Evolutionary conservation across 2,888 invertebrate genomes (phyloP).

Genomic region (Cybosia mesomella): DNA sequence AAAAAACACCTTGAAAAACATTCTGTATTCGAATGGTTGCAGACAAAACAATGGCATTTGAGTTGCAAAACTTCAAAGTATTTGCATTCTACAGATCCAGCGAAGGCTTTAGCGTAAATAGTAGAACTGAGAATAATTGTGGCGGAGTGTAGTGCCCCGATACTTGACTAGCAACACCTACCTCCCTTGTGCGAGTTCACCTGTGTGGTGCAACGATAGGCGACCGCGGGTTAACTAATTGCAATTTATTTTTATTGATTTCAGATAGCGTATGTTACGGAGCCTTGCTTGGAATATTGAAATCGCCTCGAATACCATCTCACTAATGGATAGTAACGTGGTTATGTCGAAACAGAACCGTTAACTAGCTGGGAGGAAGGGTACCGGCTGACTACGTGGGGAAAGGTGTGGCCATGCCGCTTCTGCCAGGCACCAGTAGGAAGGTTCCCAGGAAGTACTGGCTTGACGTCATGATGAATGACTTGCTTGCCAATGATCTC

Average conservation of each 20-base stretch:
- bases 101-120: slow-evolving; percentile 63
- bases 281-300: neutral
- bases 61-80: slow-evolving; percentile 57
- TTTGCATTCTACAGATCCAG: slow-evolving; percentile 74
- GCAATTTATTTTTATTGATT: neutral
- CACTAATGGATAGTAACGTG: neutral
- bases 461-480: no score
- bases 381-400: no score
- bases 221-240: slow-evolving; percentile 23
- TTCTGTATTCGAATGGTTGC: slow-evolving; percentile 45
- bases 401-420: no score
- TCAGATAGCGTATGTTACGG: neutral
- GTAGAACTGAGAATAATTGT: slow-evolving; percentile 71
- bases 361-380: no score
- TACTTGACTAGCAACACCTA: slow-evolving; percentile 65
- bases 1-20: slow-evolving; percentile 43
- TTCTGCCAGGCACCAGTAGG: no score
- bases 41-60: slow-evolving; percentile 62
- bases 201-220: slow-evolving; percentile 25
- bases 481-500: no score
- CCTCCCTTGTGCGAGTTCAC: slow-evolving; percentile 55
- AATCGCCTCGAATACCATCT: no score
- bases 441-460: neutral
- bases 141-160: slow-evolving; percentile 56
- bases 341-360: no score